These are phyloP conservation scores for Caenorhabditis imperialis DNA, from an alignment of 2,888 invertebrate species.

Conservation along the genomic window DNA sequence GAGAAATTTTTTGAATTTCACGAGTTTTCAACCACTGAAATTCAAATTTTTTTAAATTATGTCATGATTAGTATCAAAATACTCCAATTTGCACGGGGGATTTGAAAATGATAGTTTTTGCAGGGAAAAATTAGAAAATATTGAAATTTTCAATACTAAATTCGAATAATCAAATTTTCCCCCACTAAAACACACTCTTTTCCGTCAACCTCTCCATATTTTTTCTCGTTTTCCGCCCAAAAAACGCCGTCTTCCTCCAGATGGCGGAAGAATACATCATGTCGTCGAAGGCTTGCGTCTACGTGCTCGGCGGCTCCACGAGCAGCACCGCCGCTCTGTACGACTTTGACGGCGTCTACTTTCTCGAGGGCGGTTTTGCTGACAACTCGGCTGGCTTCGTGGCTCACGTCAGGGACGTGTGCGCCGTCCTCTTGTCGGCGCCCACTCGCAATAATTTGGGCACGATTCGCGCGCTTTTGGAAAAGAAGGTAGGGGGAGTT, in stretches of 20 bases:
- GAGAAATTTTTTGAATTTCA: too few relatives aligned
- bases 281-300: constrained; percentile 41
- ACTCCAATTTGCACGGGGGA: too few relatives aligned
- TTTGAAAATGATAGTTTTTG: too few relatives aligned
- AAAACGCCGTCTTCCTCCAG: not conserved
- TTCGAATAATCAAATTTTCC: too few relatives aligned
- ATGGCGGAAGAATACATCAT: constrained; percentile 48
- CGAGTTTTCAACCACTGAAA: too few relatives aligned
- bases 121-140: too few relatives aligned
- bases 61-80: too few relatives aligned
- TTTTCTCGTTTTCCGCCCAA: not conserved
- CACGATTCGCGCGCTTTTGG: constrained; percentile 19
- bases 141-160: too few relatives aligned
- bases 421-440: constrained; percentile 30
- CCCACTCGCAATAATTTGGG: constrained; percentile 42
- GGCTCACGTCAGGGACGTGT: constrained; percentile 22
- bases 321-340: constrained; percentile 19
- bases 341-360: constrained; percentile 49
- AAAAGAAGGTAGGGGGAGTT: too few relatives aligned
- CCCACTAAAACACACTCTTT: too few relatives aligned
- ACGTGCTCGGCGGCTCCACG: constrained; percentile 32
- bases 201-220: not conserved
- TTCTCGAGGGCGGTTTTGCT: constrained; percentile 41
- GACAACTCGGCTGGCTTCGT: constrained; percentile 32
- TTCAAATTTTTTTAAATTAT: too few relatives aligned